Conservation (phyloP, 2,888 invertebrate species). For the Pammene aurita region DNA sequence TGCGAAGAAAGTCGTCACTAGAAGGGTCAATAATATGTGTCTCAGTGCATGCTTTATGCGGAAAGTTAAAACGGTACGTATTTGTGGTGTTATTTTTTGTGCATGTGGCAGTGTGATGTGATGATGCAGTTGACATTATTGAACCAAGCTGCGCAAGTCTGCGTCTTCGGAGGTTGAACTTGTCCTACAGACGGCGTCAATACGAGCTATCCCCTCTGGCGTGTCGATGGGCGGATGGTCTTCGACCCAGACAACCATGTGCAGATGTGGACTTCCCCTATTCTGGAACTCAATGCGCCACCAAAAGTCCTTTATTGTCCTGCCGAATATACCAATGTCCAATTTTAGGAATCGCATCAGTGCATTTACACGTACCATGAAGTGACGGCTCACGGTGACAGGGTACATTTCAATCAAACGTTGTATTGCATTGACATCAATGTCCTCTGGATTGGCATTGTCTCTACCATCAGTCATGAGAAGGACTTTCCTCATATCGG, state of each 20-base stretch:
- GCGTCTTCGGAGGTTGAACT: slow-evolving; percentile 29
- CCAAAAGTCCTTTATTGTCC: slow-evolving; percentile 12
- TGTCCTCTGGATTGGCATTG: background rate
- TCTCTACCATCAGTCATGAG: background rate
- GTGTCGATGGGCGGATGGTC: slow-evolving; percentile 37
- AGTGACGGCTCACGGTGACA: slow-evolving; percentile 7
- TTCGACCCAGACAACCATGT: slow-evolving; percentile 45
- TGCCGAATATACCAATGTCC: background rate
- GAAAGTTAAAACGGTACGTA: slow-evolving; percentile 44
- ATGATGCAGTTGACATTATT: slow-evolving; percentile 42
- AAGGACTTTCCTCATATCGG: slow-evolving; percentile 15
- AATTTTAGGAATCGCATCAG: slow-evolving; percentile 19
- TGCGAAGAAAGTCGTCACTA: slow-evolving; percentile 29
- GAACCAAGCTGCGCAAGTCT: slow-evolving; percentile 40
- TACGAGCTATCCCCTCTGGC: slow-evolving; percentile 36
- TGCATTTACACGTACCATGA: slow-evolving; percentile 23
- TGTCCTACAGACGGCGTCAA: slow-evolving; percentile 36
- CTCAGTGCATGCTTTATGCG: slow-evolving; percentile 34
- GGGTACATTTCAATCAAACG: slow-evolving; percentile 13
- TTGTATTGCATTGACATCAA: background rate
- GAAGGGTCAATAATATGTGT: slow-evolving; percentile 26
- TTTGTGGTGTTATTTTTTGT: background rate
- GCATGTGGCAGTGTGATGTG: slow-evolving; percentile 42
- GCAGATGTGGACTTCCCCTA: slow-evolving; percentile 45
- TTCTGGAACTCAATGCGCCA: slow-evolving; percentile 46